Conservation (phyloP, 2,797 vertebrate genomes). For the Dryobates pubescens region DNA sequence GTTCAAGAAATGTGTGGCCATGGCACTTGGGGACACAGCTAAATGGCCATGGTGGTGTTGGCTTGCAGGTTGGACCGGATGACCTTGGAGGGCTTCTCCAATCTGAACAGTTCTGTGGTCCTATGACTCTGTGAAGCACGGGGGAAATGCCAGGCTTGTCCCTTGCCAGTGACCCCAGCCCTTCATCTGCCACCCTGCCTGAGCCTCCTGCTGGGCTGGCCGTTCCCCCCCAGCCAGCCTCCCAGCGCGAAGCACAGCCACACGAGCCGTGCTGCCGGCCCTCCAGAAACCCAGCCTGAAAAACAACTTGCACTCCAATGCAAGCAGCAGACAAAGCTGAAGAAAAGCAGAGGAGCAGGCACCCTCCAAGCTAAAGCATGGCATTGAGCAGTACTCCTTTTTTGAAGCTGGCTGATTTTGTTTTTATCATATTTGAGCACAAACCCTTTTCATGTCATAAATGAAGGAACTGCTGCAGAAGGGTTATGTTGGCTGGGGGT, state of each 20-base stretch:
- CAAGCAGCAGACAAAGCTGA: constrained; percentile 38
- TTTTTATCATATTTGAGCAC: constrained; percentile 79
- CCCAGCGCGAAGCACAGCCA: neutral
- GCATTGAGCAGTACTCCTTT: constrained; percentile 57
- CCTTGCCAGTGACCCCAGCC: neutral
- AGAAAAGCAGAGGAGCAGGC: constrained; percentile 50
- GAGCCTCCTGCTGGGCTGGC: neutral
- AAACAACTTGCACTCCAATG: constrained; percentile 57
- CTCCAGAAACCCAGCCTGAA: constrained; percentile 7
- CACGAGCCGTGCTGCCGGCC: neutral
- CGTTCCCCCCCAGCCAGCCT: neutral
- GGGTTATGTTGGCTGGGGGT: constrained; percentile 43
- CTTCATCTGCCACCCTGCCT: neutral
- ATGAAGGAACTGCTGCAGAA: constrained; percentile 76
- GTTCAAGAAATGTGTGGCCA: too few species aligned
- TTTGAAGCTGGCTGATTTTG: constrained; percentile 72
- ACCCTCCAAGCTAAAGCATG: constrained; percentile 32
- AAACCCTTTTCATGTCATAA: constrained; percentile 77
- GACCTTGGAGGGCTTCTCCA: too few species aligned
- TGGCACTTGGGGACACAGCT: too few species aligned
- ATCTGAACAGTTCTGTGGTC: too few species aligned
- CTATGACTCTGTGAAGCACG: fast-evolving
- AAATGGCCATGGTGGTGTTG: too few species aligned
- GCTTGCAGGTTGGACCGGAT: too few species aligned
- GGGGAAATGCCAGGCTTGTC: fast-evolving